These are phyloP conservation scores for Ctenodactylus gundi DNA, from an alignment of 2,113 vertebrate species.

Conservation along the genomic window DNA sequence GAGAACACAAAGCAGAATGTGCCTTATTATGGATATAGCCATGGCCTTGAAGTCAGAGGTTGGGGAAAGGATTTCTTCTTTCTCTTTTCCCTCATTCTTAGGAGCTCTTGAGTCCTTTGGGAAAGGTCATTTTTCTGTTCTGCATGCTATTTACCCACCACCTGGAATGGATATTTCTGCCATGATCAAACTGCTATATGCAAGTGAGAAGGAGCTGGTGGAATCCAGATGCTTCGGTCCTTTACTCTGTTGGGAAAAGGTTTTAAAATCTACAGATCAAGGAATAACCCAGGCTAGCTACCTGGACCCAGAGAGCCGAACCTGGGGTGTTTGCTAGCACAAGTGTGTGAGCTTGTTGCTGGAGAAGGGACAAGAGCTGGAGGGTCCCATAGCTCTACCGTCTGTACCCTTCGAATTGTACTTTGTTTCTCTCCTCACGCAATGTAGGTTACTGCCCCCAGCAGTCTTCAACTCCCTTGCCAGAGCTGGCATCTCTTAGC, in stretches of 20 bases:
- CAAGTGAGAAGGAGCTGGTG: neutral
- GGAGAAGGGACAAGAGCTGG: neutral
- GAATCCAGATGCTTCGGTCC: neutral
- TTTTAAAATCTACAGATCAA: neutral
- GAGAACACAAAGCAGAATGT: neutral
- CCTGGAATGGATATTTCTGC: neutral
- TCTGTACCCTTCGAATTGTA: neutral
- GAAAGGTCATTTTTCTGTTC: neutral
- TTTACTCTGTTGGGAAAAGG: neutral
- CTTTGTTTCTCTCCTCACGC: neutral
- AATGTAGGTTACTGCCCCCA: neutral
- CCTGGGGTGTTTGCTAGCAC: neutral
- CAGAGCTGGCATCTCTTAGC: conserved; percentile 20
- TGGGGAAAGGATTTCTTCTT: neutral
- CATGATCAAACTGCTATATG: neutral
- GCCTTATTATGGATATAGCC: neutral
- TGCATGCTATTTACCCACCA: neutral
- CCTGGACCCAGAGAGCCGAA: neutral
- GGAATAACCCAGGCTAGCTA: neutral
- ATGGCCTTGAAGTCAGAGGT: neutral
- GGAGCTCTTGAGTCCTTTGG: neutral
- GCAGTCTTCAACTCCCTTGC: neutral
- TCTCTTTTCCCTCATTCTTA: neutral
- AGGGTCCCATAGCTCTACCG: neutral
- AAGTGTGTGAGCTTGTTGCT: neutral